Percentiles rank a stretch among this genome's conserved stretches.
Evolutionary conservation across 2,888 invertebrate genomes (phyloP).

Genomic region (Temnothorax rugatulus): DNA sequence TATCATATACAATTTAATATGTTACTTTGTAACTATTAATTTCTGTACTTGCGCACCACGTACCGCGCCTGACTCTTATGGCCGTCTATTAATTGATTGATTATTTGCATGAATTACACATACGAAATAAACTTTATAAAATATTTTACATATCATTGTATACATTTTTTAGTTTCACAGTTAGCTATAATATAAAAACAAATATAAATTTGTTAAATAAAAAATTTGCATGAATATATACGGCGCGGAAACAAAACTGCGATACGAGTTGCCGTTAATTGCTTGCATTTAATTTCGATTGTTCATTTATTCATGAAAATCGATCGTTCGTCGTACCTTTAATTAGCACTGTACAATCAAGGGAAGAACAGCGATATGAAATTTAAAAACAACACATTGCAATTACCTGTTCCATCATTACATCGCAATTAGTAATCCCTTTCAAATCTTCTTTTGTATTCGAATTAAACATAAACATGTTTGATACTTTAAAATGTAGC

Average conservation of each 20-base stretch:
- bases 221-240: constrained; percentile 23
- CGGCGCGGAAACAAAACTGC: neutral
- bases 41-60: too few relatives aligned
- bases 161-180: neutral
- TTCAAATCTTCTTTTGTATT: constrained; percentile 12
- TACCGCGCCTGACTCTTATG: too few relatives aligned
- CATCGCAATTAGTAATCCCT: constrained; percentile 27
- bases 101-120: neutral
- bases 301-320: constrained; percentile 52
- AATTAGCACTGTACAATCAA: constrained; percentile 36
- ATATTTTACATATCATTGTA: neutral
- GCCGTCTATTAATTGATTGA: too few relatives aligned
- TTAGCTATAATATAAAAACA: neutral
- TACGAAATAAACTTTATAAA: neutral
- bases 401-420: constrained; percentile 46
- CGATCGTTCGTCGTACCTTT: constrained; percentile 35
- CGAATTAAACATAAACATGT: constrained; percentile 24
- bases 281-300: constrained; percentile 53
- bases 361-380: constrained; percentile 36
- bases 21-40: too few relatives aligned
- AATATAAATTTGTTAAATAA: constrained; percentile 7
- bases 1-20: too few relatives aligned
- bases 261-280: constrained; percentile 35
- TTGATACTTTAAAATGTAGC: neutral
- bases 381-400: constrained; percentile 50